A percentile compares a stretch with the other conserved stretches of the same genome.
Evolutionary conservation across 92 coral and sea anemone genomes (phyloP).

Genomic region (Meandrina meandrites): DNA sequence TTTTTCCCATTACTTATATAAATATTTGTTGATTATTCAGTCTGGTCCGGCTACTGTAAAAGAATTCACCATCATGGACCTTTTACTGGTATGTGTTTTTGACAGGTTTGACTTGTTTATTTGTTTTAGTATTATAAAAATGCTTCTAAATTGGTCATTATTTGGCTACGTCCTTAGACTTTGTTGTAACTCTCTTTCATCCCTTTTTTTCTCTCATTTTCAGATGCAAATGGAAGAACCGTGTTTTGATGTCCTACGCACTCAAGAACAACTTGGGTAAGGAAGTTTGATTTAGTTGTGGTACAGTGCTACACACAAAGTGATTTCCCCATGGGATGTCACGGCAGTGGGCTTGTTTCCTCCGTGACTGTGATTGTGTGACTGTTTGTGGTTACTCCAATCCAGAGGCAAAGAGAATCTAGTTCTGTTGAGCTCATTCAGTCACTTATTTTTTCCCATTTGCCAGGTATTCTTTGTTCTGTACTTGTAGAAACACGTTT

Average conservation of each 20-base stretch:
- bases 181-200: neutral
- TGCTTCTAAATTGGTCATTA: neutral
- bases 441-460: neutral
- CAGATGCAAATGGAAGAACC: constrained; percentile 94
- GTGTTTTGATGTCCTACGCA: constrained; percentile 85
- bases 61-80: constrained; percentile 74
- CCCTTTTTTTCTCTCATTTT: neutral
- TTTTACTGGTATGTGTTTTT: constrained; percentile 58
- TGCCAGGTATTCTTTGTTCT: constrained; percentile 84
- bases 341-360: too few species aligned
- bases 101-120: neutral
- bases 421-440: neutral
- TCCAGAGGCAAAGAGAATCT: neutral
- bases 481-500: constrained; percentile 84
- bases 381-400: neutral
- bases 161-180: neutral
- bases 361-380: neutral
- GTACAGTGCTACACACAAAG: too few species aligned
- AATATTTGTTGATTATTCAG: constrained; percentile 33
- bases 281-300: neutral
- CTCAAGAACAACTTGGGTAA: constrained; percentile 91
- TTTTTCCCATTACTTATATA: neutral
- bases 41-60: constrained; percentile 80
- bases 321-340: neutral
- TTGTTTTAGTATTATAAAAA: neutral